phyloP scores from a whole-genome alignment of 1,140 invertebrate species.

The Venturia canescens region DNA sequence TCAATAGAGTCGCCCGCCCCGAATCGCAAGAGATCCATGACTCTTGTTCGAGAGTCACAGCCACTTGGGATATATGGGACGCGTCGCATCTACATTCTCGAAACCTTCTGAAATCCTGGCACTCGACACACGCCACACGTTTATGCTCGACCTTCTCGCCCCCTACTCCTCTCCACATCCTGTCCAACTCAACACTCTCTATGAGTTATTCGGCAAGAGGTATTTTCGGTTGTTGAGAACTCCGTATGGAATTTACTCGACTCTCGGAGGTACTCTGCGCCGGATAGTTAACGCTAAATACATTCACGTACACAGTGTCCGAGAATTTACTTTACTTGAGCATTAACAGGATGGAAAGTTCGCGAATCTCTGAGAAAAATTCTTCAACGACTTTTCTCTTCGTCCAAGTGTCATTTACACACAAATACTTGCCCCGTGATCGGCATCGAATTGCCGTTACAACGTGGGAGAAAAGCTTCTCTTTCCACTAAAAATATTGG shows the following conservation, averaged over 20 bases:
- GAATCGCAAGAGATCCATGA: neutral
- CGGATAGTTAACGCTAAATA: slow-evolving; percentile 12
- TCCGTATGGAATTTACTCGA: slow-evolving; percentile 33
- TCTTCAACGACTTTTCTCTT: too few relatives aligned
- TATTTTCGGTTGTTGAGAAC: slow-evolving; percentile 41
- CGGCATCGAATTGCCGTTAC: too few relatives aligned
- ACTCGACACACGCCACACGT: slow-evolving; percentile 1
- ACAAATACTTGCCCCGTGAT: too few relatives aligned
- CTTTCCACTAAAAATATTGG: too few relatives aligned
- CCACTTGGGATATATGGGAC: neutral
- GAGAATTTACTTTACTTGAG: neutral
- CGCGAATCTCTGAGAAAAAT: too few relatives aligned
- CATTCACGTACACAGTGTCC: neutral
- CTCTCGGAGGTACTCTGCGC: neutral
- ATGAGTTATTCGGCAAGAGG: slow-evolving; percentile 44
- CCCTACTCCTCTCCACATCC: neutral
- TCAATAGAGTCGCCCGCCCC: neutral
- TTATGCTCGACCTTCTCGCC: neutral
- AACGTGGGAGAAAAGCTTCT: too few relatives aligned
- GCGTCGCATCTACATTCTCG: slow-evolving; percentile 33
- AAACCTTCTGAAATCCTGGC: slow-evolving; percentile 15
- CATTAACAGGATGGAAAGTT: neutral
- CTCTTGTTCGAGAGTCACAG: slow-evolving; percentile 5
- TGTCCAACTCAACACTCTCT: neutral
- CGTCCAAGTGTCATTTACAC: neutral